These are phyloP conservation scores for Leptarthrus brevirostris DNA, from an alignment of 2,888 invertebrate genomes.

Conservation along the genomic window DNA sequence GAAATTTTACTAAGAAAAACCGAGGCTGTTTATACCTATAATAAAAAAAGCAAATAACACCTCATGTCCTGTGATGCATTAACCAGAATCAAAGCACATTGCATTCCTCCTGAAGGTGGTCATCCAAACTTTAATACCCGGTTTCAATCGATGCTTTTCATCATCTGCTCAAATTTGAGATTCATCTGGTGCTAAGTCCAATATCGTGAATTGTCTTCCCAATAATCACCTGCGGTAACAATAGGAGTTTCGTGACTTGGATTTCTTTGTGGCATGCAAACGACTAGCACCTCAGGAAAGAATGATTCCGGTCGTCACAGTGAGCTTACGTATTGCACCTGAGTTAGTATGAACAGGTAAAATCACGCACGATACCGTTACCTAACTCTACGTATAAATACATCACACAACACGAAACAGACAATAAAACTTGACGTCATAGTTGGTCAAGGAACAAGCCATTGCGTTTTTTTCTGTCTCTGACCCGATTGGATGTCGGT, in stretches of 20 bases:
- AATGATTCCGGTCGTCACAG: slow-evolving; percentile 16
- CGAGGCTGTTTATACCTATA: too few species aligned
- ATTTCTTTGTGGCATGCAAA: slow-evolving; percentile 47
- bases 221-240: slow-evolving; percentile 45
- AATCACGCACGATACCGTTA: slow-evolving; percentile 51
- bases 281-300: slow-evolving; percentile 27
- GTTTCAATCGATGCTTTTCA: slow-evolving; percentile 20
- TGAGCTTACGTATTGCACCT: slow-evolving; percentile 29
- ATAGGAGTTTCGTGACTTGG: slow-evolving; percentile 48
- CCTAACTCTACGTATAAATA: not conserved
- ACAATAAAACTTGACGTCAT: slow-evolving; percentile 30
- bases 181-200: not conserved
- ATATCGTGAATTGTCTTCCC: slow-evolving; percentile 42
- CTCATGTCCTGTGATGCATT: too few species aligned
- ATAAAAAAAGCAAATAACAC: too few species aligned
- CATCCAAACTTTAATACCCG: too few species aligned
- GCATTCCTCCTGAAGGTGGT: too few species aligned
- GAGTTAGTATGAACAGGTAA: slow-evolving; percentile 23
- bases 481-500: not conserved
- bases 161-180: slow-evolving; percentile 28
- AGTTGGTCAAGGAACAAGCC: slow-evolving; percentile 21
- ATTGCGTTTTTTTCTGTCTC: slow-evolving; percentile 18
- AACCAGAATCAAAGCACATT: too few species aligned
- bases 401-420: slow-evolving; percentile 1
- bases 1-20: not conserved